Conservation (phyloP, 2,113 vertebrate genomes). For the Callochromis pleurospilus region DNA sequence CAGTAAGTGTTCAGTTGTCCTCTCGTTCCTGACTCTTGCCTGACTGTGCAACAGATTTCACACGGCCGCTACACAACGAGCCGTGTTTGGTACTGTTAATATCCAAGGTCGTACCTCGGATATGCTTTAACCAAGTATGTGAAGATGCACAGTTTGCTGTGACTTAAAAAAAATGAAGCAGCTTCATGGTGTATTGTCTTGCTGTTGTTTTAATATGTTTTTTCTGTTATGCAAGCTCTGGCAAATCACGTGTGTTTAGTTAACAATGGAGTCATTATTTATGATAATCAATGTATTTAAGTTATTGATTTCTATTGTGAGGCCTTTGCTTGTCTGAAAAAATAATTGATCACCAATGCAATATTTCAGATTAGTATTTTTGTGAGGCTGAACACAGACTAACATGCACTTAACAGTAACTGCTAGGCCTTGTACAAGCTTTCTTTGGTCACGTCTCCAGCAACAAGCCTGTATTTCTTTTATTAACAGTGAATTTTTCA, state of each 20-base stretch:
- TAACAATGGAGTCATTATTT: conserved; percentile 52
- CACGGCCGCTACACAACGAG: not conserved
- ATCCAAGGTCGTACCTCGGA: not conserved
- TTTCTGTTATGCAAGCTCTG: conserved; percentile 22
- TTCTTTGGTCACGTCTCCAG: not conserved
- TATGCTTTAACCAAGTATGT: conserved; percentile 8
- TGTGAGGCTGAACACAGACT: not conserved
- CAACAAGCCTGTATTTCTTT: not conserved
- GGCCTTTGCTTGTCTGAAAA: conserved; percentile 38
- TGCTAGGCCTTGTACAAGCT: not conserved
- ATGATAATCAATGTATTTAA: conserved; percentile 55
- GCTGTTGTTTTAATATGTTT: conserved; percentile 32
- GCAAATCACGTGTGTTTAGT: conserved; percentile 18
- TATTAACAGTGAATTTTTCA: not conserved
- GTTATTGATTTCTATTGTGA: conserved; percentile 57
- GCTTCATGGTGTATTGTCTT: conserved; percentile 13
- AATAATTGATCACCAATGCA: conserved; percentile 1
- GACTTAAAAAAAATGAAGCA: conserved; percentile 21
- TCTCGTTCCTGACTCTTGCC: not conserved
- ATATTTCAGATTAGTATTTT: conserved; percentile 17
- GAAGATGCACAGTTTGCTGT: conserved; percentile 6
- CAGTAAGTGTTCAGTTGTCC: not conserved
- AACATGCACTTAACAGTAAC: conserved; percentile 26
- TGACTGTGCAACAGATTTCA: not conserved
- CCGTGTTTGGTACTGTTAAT: not conserved